These are phyloP conservation scores for Pediacus dermestoides DNA, from an alignment of 2,888 invertebrate genomes.

Conservation along the genomic window DNA sequence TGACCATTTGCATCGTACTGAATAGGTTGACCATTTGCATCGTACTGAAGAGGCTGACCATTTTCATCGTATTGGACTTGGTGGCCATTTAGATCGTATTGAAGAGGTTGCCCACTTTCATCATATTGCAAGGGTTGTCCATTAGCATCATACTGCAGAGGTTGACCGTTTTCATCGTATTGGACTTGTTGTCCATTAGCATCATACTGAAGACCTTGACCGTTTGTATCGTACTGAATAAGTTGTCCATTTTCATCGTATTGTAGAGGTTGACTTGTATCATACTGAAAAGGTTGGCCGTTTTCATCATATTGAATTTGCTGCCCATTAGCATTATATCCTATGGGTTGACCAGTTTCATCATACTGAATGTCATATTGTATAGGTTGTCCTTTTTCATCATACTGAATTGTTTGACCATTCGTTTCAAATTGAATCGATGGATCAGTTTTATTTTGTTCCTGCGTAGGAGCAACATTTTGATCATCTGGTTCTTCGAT, in stretches of 20 bases:
- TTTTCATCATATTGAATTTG: slow-evolving; percentile 7
- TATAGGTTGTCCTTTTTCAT: neutral
- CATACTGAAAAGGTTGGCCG: neutral
- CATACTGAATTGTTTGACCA: neutral
- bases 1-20: slow-evolving; percentile 23
- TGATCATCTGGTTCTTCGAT: no score
- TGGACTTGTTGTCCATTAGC: slow-evolving; percentile 22
- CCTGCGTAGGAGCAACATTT: no score
- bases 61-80: slow-evolving; percentile 13
- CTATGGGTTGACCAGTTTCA: no score
- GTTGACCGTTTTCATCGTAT: slow-evolving; percentile 24
- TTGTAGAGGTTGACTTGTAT: no score
- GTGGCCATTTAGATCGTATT: slow-evolving; percentile 22
- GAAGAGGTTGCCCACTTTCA: slow-evolving; percentile 20
- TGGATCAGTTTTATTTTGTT: neutral
- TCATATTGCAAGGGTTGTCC: slow-evolving; percentile 22
- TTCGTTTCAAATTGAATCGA: slow-evolving; percentile 1
- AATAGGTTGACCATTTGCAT: slow-evolving; percentile 18
- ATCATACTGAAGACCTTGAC: slow-evolving; percentile 13
- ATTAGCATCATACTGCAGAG: slow-evolving; percentile 18
- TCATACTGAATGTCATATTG: neutral
- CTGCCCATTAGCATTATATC: no score
- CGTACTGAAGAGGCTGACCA: slow-evolving; percentile 21
- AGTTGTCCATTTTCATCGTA: slow-evolving; percentile 14
- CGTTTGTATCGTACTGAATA: slow-evolving; percentile 14